Conservation (phyloP, 1,140 invertebrate species). For the Parapsyche elsis region DNA sequence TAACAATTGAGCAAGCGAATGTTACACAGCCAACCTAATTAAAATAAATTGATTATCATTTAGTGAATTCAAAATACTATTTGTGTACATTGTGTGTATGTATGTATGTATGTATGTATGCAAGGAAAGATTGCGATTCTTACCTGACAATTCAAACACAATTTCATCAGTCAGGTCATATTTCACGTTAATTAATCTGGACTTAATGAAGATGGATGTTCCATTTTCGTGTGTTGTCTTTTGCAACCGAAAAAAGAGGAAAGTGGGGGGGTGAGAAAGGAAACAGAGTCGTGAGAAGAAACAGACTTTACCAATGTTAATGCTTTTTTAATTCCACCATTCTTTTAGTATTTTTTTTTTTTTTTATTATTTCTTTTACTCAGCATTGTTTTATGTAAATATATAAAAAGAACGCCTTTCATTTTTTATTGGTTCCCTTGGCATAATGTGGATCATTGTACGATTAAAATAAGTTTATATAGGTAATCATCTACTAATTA, state of each 20-base stretch:
- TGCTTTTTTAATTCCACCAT: slow-evolving; percentile 38
- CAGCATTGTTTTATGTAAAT: neutral
- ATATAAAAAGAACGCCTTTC: neutral
- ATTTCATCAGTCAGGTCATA: slow-evolving; percentile 10
- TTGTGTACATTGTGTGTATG: too few species aligned
- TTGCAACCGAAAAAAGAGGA: neutral
- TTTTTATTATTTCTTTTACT: slow-evolving; percentile 3
- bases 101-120: too few species aligned
- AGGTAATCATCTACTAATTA: too few species aligned
- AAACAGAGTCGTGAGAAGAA: neutral
- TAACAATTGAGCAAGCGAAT: too few species aligned
- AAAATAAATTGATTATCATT: too few species aligned
- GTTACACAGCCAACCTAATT: too few species aligned
- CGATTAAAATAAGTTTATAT: too few species aligned
- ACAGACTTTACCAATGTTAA: neutral
- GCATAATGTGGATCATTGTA: too few species aligned
- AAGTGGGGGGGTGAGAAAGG: neutral
- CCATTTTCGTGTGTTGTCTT: slow-evolving; percentile 20
- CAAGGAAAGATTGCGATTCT: too few species aligned
- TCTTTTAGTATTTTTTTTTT: neutral
- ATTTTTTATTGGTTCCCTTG: neutral
- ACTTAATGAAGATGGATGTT: slow-evolving; percentile 37
- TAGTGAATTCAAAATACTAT: too few species aligned
- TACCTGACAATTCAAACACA: neutral
- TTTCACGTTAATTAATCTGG: slow-evolving; percentile 31